Percentiles rank a stretch among this genome's conserved stretches.
Conservation (phyloP, 2,113 vertebrate genomes). For the Aphelocoma coerulescens region DNA sequence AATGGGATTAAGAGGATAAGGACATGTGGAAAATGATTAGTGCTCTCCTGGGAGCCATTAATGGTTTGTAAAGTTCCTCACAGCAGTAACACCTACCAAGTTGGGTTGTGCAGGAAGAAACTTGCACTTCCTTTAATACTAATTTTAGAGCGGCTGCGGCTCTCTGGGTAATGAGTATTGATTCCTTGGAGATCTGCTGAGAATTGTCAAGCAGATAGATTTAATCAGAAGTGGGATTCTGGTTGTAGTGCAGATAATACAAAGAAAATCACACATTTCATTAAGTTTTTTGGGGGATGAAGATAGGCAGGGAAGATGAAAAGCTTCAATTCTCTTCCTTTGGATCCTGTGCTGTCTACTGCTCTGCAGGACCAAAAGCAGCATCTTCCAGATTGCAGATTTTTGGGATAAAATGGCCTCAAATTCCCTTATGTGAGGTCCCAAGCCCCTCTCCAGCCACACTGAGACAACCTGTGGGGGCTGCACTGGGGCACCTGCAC, state of each 20-base stretch:
- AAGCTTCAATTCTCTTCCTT: not conserved
- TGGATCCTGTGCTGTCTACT: rapidly evolving
- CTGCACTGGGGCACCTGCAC: rapidly evolving
- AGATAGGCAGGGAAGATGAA: not conserved
- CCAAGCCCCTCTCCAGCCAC: not conserved
- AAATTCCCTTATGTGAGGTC: not conserved
- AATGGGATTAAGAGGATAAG: not conserved
- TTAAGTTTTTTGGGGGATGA: not conserved
- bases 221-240: not conserved
- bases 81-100: not conserved
- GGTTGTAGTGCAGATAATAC: not conserved
- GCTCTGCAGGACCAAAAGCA: not conserved
- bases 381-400: not conserved
- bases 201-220: not conserved
- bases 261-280: not conserved
- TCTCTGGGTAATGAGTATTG: not conserved
- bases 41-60: conserved; percentile 1
- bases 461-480: not conserved
- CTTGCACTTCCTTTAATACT: not conserved
- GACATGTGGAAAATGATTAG: not conserved
- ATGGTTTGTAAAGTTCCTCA: not conserved
- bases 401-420: not conserved
- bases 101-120: not conserved
- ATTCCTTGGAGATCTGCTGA: not conserved
- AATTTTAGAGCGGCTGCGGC: not conserved